Conservation (phyloP, 2,113 vertebrate species). For the Stegostoma tigrinum region DNA sequence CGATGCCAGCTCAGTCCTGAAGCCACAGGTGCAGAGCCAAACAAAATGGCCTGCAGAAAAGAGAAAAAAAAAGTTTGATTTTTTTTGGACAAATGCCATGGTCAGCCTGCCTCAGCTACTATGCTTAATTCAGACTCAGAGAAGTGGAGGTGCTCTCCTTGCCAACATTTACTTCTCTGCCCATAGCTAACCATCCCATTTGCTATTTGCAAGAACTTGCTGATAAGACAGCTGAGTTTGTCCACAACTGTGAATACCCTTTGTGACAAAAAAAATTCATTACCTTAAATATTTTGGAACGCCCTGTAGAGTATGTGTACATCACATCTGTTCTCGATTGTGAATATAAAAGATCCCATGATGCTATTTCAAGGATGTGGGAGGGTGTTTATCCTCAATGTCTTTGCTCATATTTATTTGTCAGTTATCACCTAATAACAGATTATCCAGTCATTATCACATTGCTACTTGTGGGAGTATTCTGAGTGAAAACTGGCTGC, state of each 20-base stretch:
- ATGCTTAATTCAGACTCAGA: neutral
- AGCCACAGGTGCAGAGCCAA: conserved; percentile 72
- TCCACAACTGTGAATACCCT: neutral
- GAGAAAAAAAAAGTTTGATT: neutral
- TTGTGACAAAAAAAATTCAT: neutral
- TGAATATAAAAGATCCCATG: neutral
- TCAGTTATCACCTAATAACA: neutral
- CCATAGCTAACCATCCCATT: neutral
- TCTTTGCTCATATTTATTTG: neutral
- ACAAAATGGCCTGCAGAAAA: conserved; percentile 70
- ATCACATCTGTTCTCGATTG: neutral
- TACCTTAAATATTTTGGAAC: neutral
- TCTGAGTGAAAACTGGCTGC: neutral
- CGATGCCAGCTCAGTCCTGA: conserved; percentile 91
- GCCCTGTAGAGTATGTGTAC: neutral
- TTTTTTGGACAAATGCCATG: neutral
- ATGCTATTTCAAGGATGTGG: neutral
- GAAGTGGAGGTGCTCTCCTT: neutral
- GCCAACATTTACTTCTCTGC: neutral
- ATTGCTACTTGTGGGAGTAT: neutral
- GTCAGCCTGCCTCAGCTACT: neutral
- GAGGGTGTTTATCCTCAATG: neutral
- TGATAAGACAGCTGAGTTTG: neutral
- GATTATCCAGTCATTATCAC: neutral
- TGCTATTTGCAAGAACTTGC: neutral